Evolutionary conservation across 2,113 vertebrate genomes (phyloP), one percentile per base, ranked within the genome.

Genomic region (Alosa alosa): DNA sequence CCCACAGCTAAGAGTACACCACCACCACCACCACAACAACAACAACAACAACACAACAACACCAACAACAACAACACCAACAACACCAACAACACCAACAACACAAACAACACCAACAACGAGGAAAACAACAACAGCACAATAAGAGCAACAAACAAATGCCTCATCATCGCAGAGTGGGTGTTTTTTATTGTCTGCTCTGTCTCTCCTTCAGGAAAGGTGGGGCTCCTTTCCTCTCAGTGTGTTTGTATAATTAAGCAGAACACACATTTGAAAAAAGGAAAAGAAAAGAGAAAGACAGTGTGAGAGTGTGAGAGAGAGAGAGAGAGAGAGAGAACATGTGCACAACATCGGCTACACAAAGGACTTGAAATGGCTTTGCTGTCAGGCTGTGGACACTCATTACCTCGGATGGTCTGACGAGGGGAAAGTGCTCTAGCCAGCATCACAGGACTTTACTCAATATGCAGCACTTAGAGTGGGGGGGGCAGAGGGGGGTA

Each of bases 321-420:
- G 22, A 72, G 15, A 31, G 22, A 75, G 31, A 13, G 72, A 78
- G 13, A 78, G 13, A 15, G 36, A 78, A 39, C 4, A 13, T 18
- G 11, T 17, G 72, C 13, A 18, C 9, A 1, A 44, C 22, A 50
- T 3, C 18, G 44, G 18, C 46, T 41, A 31, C 36, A 49, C 52
- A 84, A 82, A 46, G 55, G 82, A 36, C 81, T 22, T 82, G 11
- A 82, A 68, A 49, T 47, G 57, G 88, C 46, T 91, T 94, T 93
- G 87, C 89, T 91, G 89, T 90, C 84, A 89, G 90, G 93, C 94
- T 90, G 94, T 94, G 92, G 90, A 93, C 91, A 89, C 96, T 95
- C 94, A 94, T 95, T 94, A 94, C 84, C 89, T 89, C 90, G 72
- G 3, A 91, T 93, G 93, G 90, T 90, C 87, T 88, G 89, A 87